phyloP scores from a whole-genome alignment of 2,888 invertebrate species.

The Andrena haemorrhoa region DNA sequence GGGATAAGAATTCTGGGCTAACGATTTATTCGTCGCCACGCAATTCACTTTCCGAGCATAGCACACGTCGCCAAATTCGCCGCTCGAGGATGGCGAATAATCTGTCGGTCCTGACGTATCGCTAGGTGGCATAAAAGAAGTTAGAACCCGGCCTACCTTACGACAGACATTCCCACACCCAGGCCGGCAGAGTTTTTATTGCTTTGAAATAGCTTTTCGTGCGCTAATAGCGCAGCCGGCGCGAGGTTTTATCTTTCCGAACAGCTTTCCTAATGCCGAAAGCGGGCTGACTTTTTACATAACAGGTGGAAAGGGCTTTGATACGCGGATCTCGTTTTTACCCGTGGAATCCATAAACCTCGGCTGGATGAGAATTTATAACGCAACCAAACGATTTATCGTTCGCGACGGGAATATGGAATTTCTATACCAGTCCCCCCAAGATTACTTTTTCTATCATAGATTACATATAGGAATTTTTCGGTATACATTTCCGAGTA shows the following conservation, averaged over 20 bases:
- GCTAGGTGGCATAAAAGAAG: neutral
- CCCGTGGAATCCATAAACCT: neutral
- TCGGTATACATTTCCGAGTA: neutral
- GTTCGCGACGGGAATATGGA: neutral
- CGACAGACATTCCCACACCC: constrained; percentile 14
- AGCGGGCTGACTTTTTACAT: constrained; percentile 13
- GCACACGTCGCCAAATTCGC: too few relatives aligned
- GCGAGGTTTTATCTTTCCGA: constrained; percentile 10
- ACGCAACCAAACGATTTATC: neutral
- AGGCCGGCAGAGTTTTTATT: constrained; percentile 17
- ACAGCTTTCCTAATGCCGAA: constrained; percentile 18
- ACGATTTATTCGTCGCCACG: neutral
- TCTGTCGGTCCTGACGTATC: neutral
- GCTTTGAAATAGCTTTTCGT: constrained; percentile 4
- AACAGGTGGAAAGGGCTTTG: constrained; percentile 4
- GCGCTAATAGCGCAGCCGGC: constrained; percentile 26
- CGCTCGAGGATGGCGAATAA: neutral
- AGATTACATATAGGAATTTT: neutral
- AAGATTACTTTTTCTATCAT: neutral
- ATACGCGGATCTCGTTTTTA: constrained; percentile 22
- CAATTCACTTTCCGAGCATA: neutral
- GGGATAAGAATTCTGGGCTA: neutral
- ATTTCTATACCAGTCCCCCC: neutral
- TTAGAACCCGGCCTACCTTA: neutral
- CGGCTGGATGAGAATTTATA: constrained; percentile 22